Evolutionary conservation across 2,113 vertebrate species (phyloP), one percentile per base, ranked within the genome.

Genomic region (Anguilla rostrata): DNA sequence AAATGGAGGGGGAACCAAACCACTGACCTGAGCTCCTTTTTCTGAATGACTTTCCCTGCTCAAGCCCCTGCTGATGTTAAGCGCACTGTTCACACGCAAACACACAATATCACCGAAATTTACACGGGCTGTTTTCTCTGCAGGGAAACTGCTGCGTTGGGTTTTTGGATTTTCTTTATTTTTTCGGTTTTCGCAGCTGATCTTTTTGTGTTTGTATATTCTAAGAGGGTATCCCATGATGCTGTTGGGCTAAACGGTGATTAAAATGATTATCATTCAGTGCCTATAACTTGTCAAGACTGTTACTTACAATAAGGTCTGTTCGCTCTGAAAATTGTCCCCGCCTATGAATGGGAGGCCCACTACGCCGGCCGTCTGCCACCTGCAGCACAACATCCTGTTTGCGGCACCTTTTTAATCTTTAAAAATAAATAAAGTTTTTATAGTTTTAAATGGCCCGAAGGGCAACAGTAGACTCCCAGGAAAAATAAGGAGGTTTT

Each of bases 311-410:
- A 34, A 91, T 18, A 40, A 71, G 26, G 56, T 79, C 46, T 84
- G 85, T 12, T 86, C 89, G 85, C 40, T 16, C 43, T 75, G 53
- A 18, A 34, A 1, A n/a, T 22, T 71, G 20, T 71, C 63, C 63
- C 34, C 0, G n/a, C 15, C 11, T 75, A 2, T 90, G 91, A 93
- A 94, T 93, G 93, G 92, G 93, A n/a, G 91, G 91, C 85, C 34
- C 2, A 85, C 87, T 88, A 53, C 91, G 90, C 93, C 93, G 94
- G 91, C 92, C 91, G 81, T 83, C 43, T 85, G 16, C 84, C 82
- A 46, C 66, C 71, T 88, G 86, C 80, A 6, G 39, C 26, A 53
- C n/a, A 34, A n/a, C 40, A 15, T 83, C 0, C 1, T n/a, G 22
- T 46, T 15, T 26, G 22, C 78, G 63, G 78, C 20, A 14, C 5